Evolutionary conservation across 2,113 vertebrate genomes (phyloP).

Genomic region (Orycteropus afer): DNA sequence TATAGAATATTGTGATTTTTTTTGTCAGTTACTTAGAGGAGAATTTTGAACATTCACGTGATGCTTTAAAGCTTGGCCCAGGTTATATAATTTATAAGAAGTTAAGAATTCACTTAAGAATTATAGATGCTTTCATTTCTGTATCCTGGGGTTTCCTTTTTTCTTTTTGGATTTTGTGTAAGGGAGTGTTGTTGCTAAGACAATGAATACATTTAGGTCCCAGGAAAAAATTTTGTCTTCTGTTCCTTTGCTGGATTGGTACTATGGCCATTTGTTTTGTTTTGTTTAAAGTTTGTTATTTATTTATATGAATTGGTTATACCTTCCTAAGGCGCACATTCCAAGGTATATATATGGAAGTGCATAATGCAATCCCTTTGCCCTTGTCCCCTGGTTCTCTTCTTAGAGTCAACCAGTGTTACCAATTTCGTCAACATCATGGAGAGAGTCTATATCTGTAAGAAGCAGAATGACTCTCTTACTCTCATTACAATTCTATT

Average conservation of each 20-base stretch:
- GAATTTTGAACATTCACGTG: background rate
- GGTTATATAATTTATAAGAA: background rate
- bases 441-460: background rate
- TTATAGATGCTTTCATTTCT: constrained; percentile 18
- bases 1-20: constrained; percentile 41
- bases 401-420: background rate
- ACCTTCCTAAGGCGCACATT: background rate
- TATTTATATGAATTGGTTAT: background rate
- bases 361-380: background rate
- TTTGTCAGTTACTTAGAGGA: constrained; percentile 6
- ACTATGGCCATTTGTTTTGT: background rate
- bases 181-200: background rate
- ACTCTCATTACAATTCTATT: background rate
- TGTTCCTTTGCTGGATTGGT: background rate
- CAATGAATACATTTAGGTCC: background rate
- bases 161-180: background rate
- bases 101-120: constrained; percentile 24
- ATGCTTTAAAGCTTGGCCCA: background rate
- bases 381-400: background rate
- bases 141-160: background rate
- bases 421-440: background rate
- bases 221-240: background rate
- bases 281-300: constrained; percentile 9
- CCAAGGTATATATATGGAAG: background rate
- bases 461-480: background rate